A percentile compares a stretch with the other conserved stretches of the same genome.
Evolutionary conservation across 2,113 vertebrate genomes (phyloP).

Genomic region (Onychostruthus taczanowskii): DNA sequence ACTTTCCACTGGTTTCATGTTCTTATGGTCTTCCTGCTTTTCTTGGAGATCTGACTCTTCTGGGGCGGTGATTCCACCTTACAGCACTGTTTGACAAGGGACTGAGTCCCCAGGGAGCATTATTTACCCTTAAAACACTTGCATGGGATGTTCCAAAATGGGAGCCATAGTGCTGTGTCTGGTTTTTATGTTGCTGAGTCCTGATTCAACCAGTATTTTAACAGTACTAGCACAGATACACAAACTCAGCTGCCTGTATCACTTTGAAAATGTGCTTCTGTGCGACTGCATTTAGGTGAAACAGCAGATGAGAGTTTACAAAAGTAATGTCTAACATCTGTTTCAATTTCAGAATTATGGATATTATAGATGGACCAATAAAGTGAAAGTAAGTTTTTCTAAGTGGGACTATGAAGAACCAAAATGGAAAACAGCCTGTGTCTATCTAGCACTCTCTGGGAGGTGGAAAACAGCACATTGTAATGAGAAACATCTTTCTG

Average conservation of each 20-base stretch:
- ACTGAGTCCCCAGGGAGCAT: background rate
- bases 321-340: background rate
- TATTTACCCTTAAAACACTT: background rate
- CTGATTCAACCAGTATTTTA: background rate
- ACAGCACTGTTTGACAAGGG: accelerated
- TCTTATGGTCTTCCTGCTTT: background rate
- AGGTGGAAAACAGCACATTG: constrained; percentile 90
- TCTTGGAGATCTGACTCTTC: background rate
- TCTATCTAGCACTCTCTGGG: constrained; percentile 80
- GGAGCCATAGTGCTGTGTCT: background rate
- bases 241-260: background rate
- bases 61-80: background rate
- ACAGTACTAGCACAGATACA: background rate
- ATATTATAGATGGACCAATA: constrained; percentile 81
- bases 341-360: constrained; percentile 74
- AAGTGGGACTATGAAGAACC: constrained; percentile 84
- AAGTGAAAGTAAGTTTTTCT: constrained; percentile 79
- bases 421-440: constrained; percentile 80
- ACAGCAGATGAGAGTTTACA: background rate
- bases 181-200: background rate
- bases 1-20: background rate
- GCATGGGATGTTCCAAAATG: background rate
- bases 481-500: constrained; percentile 75
- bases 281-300: background rate
- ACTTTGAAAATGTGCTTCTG: background rate